Conservation (phyloP, 1,140 invertebrate species). For the Trichomalopsis sarcophagae region DNA sequence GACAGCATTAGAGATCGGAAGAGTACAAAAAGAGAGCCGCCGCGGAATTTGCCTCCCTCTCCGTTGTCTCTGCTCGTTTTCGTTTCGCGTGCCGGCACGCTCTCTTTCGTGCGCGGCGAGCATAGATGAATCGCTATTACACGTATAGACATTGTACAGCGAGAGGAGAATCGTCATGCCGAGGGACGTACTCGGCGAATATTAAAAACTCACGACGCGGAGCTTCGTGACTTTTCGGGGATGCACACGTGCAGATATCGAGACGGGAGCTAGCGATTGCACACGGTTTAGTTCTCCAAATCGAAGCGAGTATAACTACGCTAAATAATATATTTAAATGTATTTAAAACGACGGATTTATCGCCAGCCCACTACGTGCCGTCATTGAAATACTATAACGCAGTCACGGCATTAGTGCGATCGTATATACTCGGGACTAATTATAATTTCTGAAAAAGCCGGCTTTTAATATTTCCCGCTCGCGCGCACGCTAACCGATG, state of each 20-base stretch:
- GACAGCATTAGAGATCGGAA: too few species aligned
- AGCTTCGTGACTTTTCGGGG: slow-evolving; percentile 27
- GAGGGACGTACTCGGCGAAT: neutral
- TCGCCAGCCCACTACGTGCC: too few species aligned
- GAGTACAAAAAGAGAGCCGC: neutral
- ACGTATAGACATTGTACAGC: too few species aligned
- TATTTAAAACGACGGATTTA: neutral
- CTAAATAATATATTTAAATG: neutral
- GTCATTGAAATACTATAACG: too few species aligned
- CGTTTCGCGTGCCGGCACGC: neutral
- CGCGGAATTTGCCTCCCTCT: slow-evolving; percentile 45
- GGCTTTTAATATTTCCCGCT: too few species aligned
- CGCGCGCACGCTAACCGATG: too few species aligned
- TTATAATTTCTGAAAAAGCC: too few species aligned
- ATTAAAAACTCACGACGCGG: neutral
- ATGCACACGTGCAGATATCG: neutral
- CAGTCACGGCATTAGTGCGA: too few species aligned
- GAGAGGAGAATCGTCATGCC: neutral
- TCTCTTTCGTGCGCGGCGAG: neutral
- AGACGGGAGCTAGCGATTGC: neutral
- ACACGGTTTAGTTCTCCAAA: neutral
- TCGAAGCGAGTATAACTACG: too few species aligned
- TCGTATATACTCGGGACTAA: too few species aligned
- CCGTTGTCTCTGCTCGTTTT: neutral
- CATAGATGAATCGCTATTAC: neutral